Evolutionary conservation across 1,140 invertebrate species (phyloP).

Genomic region (Aphelenchoides fujianensis): DNA sequence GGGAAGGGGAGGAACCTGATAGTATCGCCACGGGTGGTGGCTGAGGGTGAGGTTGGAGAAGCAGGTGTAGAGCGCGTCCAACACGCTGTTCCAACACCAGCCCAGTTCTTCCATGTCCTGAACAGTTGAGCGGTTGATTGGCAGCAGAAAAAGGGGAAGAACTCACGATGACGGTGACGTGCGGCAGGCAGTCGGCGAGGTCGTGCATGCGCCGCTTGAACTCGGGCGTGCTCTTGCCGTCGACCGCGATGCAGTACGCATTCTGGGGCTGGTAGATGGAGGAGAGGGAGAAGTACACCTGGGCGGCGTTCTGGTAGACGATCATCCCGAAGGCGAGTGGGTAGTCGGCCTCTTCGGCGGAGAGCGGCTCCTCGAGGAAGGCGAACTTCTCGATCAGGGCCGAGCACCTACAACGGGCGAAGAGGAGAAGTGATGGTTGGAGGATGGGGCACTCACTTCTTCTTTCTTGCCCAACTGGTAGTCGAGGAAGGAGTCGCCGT

Average conservation of each 20-base stretch:
- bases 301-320: constrained; percentile 21
- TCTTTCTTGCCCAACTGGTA: background rate
- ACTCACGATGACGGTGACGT: constrained; percentile 52
- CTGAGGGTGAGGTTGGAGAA: background rate
- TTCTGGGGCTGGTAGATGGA: constrained; percentile 56
- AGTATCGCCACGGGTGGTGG: background rate
- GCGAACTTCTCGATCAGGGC: background rate
- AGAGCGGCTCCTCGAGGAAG: constrained; percentile 8
- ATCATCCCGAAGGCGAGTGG: constrained; percentile 19
- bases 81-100: background rate
- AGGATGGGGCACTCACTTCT: background rate
- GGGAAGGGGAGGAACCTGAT: background rate
- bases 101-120: background rate
- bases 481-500: background rate
- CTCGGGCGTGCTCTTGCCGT: constrained; percentile 30
- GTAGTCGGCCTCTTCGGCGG: constrained; percentile 3
- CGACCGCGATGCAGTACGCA: constrained; percentile 51
- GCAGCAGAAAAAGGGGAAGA: background rate
- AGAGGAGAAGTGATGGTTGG: background rate
- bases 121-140: background rate
- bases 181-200: constrained; percentile 45
- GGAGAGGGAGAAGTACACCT: constrained; percentile 34
- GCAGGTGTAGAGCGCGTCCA: background rate
- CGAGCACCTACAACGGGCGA: background rate
- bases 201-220: constrained; percentile 45